Evolutionary conservation across 1,140 invertebrate species (phyloP).

Genomic region (Drosophila kohkoa): DNA sequence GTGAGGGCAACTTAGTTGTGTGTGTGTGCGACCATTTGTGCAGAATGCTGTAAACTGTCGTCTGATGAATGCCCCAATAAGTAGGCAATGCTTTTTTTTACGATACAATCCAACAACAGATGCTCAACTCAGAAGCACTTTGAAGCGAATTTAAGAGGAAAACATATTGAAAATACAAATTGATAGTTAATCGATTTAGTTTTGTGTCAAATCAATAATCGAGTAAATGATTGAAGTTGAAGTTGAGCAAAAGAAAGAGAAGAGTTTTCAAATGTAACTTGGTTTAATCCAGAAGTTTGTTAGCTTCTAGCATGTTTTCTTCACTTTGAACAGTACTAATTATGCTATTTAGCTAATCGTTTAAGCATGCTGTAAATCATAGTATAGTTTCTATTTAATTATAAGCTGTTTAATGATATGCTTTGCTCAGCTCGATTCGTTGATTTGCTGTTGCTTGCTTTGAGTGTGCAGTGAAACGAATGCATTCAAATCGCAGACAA

Average conservation of each 20-base stretch:
- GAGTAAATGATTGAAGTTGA: not conserved
- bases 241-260: no score
- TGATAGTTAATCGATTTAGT: not conserved
- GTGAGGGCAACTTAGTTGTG: slow-evolving; percentile 7
- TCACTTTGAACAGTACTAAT: no score
- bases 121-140: slow-evolving; percentile 9
- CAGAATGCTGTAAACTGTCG: slow-evolving; percentile 50
- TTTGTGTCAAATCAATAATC: not conserved
- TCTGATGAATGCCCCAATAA: slow-evolving; percentile 59
- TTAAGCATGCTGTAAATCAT: no score
- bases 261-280: not conserved
- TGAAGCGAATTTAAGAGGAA: not conserved
- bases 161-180: not conserved
- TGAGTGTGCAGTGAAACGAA: slow-evolving; percentile 27
- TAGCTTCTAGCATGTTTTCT: no score
- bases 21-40: slow-evolving; percentile 26
- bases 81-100: slow-evolving; percentile 42
- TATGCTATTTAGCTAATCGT: no score
- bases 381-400: not conserved
- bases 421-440: not conserved
- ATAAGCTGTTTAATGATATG: not conserved
- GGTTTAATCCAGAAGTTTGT: no score
- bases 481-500: slow-evolving; percentile 30
- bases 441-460: not conserved
- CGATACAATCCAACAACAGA: slow-evolving; percentile 13